phyloP scores from a whole-genome alignment of 2,113 vertebrate genomes.

The Coracopsis vasa region DNA sequence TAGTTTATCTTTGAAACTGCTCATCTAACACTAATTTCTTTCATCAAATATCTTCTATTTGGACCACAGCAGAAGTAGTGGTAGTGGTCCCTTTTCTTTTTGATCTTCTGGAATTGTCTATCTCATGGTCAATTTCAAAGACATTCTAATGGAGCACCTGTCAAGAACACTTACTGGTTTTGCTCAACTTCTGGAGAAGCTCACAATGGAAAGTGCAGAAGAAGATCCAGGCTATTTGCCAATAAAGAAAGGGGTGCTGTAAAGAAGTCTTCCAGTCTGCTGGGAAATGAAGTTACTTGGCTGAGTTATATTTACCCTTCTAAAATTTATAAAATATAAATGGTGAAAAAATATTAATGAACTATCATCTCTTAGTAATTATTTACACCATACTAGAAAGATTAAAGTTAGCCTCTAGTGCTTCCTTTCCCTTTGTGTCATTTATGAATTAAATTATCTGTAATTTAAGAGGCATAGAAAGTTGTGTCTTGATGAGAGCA shows the following conservation, averaged over 20 bases:
- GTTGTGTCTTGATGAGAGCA: background rate
- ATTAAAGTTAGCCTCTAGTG: background rate
- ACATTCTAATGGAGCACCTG: background rate
- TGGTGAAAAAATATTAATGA: background rate
- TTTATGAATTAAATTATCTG: background rate
- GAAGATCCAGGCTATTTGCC: background rate
- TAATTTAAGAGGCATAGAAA: background rate
- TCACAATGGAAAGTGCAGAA: background rate
- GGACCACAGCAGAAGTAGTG: background rate
- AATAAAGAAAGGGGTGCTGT: background rate
- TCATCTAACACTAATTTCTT: background rate
- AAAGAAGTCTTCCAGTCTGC: background rate
- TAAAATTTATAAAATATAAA: background rate
- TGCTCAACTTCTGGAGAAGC: background rate
- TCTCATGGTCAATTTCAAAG: background rate
- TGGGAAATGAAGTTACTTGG: background rate
- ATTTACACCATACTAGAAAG: background rate
- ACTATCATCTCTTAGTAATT: background rate
- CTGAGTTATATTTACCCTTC: background rate
- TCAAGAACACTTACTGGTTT: background rate
- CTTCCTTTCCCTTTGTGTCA: background rate
- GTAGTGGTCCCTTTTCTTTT: background rate
- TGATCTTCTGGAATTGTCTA: background rate
- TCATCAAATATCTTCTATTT: background rate
- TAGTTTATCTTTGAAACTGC: background rate